phyloP scores from a whole-genome alignment of 2,797 vertebrate species.

The Leuciscus waleckii region DNA sequence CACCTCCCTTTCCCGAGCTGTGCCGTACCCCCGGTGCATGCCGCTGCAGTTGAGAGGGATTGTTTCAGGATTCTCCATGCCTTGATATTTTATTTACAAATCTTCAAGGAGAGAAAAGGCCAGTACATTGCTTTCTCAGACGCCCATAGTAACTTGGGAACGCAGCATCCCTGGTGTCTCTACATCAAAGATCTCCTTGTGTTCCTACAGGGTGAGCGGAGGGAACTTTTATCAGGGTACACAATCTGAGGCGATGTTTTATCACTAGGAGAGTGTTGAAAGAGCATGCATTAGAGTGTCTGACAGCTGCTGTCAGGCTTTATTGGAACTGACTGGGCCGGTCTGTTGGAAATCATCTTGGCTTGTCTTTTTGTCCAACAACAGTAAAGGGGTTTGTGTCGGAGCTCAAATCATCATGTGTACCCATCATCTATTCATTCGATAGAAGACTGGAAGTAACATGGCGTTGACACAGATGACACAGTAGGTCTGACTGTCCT shows the following conservation, averaged over 20 bases:
- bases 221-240: constrained; percentile 73
- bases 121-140: constrained; percentile 67
- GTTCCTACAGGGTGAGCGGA: constrained; percentile 71
- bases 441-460: constrained; percentile 43
- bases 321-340: constrained; percentile 64
- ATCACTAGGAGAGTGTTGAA: constrained; percentile 69
- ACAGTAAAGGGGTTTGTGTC: constrained; percentile 43
- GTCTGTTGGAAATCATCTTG: constrained; percentile 59
- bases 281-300: constrained; percentile 69
- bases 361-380: constrained; percentile 60
- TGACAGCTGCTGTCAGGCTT: constrained; percentile 67
- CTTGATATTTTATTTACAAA: constrained; percentile 80
- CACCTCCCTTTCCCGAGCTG: constrained; percentile 25
- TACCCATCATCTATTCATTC: constrained; percentile 39
- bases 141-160: constrained; percentile 65
- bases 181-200: constrained; percentile 72
- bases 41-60: constrained; percentile 53
- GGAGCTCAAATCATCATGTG: constrained; percentile 47
- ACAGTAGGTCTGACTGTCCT: neutral
- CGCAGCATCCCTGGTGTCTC: constrained; percentile 62
- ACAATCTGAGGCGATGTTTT: constrained; percentile 70
- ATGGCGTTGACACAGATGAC: constrained; percentile 8
- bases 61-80: constrained; percentile 70
- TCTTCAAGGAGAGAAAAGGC: constrained; percentile 63
- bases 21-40: constrained; percentile 51